phyloP scores from a whole-genome alignment of 1,140 invertebrate species.

The Platyscapa corneri region DNA sequence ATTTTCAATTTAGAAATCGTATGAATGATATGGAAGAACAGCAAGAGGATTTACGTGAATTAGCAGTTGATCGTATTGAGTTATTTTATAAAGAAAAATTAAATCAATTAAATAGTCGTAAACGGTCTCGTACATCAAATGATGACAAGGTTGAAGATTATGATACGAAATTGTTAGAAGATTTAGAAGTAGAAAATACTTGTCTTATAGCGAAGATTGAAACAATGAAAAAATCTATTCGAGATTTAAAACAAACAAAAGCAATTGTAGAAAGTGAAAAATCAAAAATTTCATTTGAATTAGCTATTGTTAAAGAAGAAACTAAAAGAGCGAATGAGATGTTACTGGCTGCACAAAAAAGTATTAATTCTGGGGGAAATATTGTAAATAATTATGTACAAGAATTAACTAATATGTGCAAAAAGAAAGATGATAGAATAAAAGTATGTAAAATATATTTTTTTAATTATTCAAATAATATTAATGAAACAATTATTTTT shows the following conservation, averaged over 20 bases:
- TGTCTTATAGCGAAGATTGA: conserved; percentile 58
- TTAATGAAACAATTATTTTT: conserved; percentile 10
- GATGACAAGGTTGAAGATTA: conserved; percentile 53
- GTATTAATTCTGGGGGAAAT: conserved; percentile 53
- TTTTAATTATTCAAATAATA: not conserved
- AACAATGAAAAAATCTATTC: conserved; percentile 58
- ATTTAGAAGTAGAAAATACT: conserved; percentile 61
- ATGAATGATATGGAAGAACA: conserved; percentile 65
- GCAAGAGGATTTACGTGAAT: conserved; percentile 65
- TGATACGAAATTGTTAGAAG: conserved; percentile 52
- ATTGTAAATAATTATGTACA: conserved; percentile 56
- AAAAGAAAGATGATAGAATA: conserved; percentile 60
- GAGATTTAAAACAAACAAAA: conserved; percentile 58
- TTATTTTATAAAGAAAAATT: conserved; percentile 65
- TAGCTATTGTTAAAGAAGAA: conserved; percentile 60
- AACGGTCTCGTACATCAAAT: conserved; percentile 50
- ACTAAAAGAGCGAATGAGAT: conserved; percentile 59
- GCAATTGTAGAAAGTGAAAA: conserved; percentile 60
- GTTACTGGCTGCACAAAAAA: conserved; percentile 55
- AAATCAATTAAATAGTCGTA: conserved; percentile 55
- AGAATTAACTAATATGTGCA: conserved; percentile 61
- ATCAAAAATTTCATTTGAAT: conserved; percentile 61
- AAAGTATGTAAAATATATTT: conserved; percentile 58
- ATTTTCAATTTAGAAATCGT: conserved; percentile 56
- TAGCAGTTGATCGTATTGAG: conserved; percentile 62